A percentile compares a stretch with the other conserved stretches of the same genome.
Conservation (phyloP, 2,888 invertebrate genomes). For the Macrostomum cliftonense region DNA sequence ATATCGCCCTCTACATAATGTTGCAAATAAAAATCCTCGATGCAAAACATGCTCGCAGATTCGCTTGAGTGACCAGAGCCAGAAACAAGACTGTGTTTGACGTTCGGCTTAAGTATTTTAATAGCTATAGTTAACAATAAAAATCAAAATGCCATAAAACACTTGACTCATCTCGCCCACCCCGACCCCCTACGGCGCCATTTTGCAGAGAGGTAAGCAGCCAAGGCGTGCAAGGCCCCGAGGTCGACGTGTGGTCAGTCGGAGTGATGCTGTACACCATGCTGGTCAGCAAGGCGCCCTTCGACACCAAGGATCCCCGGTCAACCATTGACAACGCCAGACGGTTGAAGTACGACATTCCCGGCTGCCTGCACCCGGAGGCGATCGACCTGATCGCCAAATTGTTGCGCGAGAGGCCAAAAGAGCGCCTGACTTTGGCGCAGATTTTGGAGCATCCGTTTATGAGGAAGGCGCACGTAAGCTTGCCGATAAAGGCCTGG, state of each 20-base stretch:
- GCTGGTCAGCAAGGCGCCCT: slow-evolving; percentile 71
- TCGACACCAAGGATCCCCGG: slow-evolving; percentile 59
- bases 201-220: slow-evolving; percentile 54
- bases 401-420: slow-evolving; percentile 67
- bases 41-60: too few species aligned
- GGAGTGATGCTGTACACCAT: slow-evolving; percentile 82
- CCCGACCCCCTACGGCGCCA: too few species aligned
- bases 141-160: too few species aligned
- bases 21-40: too few species aligned
- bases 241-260: slow-evolving; percentile 86
- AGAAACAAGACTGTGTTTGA: too few species aligned
- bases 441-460: slow-evolving; percentile 31
- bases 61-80: too few species aligned
- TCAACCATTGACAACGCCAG: slow-evolving; percentile 71
- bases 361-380: slow-evolving; percentile 55
- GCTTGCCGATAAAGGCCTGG: too few species aligned
- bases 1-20: too few species aligned
- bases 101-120: too few species aligned
- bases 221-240: slow-evolving; percentile 66
- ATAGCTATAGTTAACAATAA: too few species aligned
- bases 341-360: slow-evolving; percentile 61
- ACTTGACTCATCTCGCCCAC: too few species aligned
- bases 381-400: slow-evolving; percentile 59
- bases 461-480: too few species aligned
- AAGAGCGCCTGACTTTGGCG: slow-evolving; percentile 50